Percentiles rank a stretch among this genome's conserved stretches.
phyloP scores from a whole-genome alignment of 2,797 vertebrate species.

The Melanogrammus aeglefinus region DNA sequence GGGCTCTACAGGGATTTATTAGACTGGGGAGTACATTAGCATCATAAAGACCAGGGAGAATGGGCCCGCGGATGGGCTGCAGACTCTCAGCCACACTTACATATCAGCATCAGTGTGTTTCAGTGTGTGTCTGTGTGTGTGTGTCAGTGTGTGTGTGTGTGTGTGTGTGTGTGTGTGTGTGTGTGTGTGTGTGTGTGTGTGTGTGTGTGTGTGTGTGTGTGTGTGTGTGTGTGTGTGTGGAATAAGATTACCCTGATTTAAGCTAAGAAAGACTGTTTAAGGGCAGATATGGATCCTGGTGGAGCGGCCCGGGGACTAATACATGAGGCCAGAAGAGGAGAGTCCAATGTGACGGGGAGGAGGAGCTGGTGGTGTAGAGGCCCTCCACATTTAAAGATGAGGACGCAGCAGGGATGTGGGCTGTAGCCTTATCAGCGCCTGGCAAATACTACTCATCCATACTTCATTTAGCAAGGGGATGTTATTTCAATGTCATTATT shows the following conservation, averaged over 20 bases:
- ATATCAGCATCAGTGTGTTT: slow-evolving; percentile 45
- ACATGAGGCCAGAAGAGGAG: slow-evolving; percentile 38
- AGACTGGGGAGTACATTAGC: slow-evolving; percentile 80
- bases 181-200: slow-evolving; percentile 36
- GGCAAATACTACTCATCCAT: slow-evolving; percentile 8
- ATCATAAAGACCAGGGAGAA: slow-evolving; percentile 79
- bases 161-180: slow-evolving; percentile 45
- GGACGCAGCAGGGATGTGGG: neutral
- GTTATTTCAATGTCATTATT: neutral
- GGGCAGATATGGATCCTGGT: slow-evolving; percentile 69
- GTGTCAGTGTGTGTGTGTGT: slow-evolving; percentile 21
- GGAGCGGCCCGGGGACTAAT: slow-evolving; percentile 50
- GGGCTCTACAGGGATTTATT: slow-evolving; percentile 81
- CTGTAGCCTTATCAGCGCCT: neutral
- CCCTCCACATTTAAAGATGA: neutral
- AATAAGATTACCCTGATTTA: slow-evolving; percentile 73
- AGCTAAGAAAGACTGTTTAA: slow-evolving; percentile 71
- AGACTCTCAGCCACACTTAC: slow-evolving; percentile 60
- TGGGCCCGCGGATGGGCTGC: slow-evolving; percentile 66
- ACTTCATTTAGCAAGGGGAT: neutral
- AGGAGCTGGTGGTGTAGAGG: slow-evolving; percentile 9
- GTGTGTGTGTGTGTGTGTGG: slow-evolving; percentile 50
- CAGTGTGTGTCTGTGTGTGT: slow-evolving; percentile 26
- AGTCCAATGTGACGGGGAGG: slow-evolving; percentile 29
- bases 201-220: slow-evolving; percentile 23